A percentile compares a stretch with the other conserved stretches of the same genome.
These are phyloP conservation scores for Tetheella fluctuosa DNA, from an alignment of 2,888 invertebrate genomes.

Conservation along the genomic window DNA sequence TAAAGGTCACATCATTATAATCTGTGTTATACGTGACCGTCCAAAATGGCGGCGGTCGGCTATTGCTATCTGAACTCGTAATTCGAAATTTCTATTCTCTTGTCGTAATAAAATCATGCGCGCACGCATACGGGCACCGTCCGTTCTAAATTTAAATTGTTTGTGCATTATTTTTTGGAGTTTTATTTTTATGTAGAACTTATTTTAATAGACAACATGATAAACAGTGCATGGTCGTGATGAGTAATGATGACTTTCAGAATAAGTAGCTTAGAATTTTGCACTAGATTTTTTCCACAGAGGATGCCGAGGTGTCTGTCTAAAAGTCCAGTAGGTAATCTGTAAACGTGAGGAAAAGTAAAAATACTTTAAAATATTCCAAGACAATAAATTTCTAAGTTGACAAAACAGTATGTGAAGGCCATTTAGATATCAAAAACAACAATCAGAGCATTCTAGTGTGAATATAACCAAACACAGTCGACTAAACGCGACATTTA, in stretches of 20 bases:
- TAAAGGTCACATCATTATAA: conserved; percentile 80
- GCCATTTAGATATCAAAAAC: conserved; percentile 23
- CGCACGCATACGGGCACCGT: conserved; percentile 56
- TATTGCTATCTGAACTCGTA: conserved; percentile 58
- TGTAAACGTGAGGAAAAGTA: too few relatives aligned
- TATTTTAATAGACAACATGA: not conserved
- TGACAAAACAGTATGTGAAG: conserved; percentile 15
- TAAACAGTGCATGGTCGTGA: too few relatives aligned
- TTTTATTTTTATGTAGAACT: conserved; percentile 4
- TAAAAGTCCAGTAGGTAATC: too few relatives aligned
- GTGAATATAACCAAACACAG: conserved; percentile 30
- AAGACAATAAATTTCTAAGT: conserved; percentile 13
- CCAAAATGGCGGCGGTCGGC: conserved; percentile 57
- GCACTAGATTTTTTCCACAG: too few relatives aligned
- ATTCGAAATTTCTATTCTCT: conserved; percentile 79
- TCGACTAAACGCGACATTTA: conserved; percentile 30
- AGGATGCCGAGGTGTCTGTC: too few relatives aligned
- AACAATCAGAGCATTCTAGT: conserved; percentile 19
- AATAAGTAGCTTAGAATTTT: not conserved
- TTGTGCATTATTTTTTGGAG: conserved; percentile 31
- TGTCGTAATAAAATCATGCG: conserved; percentile 77
- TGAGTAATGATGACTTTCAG: not conserved
- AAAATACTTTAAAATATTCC: not conserved
- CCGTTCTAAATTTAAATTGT: conserved; percentile 54
- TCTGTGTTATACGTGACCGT: conserved; percentile 74